Base-by-base conservation (phyloP, 1,140 invertebrate species). In the Neodiprion virginianus region DNA sequence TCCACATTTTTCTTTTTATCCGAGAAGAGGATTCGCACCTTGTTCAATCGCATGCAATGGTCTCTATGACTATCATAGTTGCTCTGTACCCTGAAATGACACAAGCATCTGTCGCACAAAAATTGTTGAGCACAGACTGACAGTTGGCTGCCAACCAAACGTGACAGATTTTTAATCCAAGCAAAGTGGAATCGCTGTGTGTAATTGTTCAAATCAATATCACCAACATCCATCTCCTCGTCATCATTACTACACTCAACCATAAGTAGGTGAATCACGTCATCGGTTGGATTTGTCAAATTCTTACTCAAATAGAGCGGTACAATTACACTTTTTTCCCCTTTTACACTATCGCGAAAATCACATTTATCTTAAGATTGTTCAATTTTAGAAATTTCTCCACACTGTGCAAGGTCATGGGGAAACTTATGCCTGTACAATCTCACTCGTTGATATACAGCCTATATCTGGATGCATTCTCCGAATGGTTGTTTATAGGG, bases 321-420 rank as follows among this genome's bases (percentile, higher is more conserved):
- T 40, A 82, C 79, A 10, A 86, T 73, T 8, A 81, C 75, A 21
- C 17, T 21, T 70, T 81, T 40, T 61, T 49, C 66, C 69, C 78
- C 78, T 49, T n/a, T 21, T 21, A 21, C 17, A 83, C 77, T 69
- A 83, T 70, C 7, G 72, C 79, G 71, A 80, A 85, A 48, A 21
- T 21, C 17, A 82, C 79, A 78, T 84, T 84, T 17, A 84, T 79
- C 14, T 73, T 53, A 48, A 88, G 77, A 78, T 82, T 78, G 80
- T 88, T 88, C 72, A 82, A 72, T 72, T 79, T 76, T 80, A 87
- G 84, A 74, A 88, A 79, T 80, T 82, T 84, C 69, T 50, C 21
- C 69, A 88, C 82, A 80, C 87, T 81, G 53, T 72, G 76, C 72
- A 88, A 76, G 79, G 82, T 79, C 11, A 87, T 79, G 11, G 85